A percentile compares a stretch with the other conserved stretches of the same genome.
Conservation (phyloP, 2,888 invertebrate genomes). For the Ectemnius lituratus region DNA sequence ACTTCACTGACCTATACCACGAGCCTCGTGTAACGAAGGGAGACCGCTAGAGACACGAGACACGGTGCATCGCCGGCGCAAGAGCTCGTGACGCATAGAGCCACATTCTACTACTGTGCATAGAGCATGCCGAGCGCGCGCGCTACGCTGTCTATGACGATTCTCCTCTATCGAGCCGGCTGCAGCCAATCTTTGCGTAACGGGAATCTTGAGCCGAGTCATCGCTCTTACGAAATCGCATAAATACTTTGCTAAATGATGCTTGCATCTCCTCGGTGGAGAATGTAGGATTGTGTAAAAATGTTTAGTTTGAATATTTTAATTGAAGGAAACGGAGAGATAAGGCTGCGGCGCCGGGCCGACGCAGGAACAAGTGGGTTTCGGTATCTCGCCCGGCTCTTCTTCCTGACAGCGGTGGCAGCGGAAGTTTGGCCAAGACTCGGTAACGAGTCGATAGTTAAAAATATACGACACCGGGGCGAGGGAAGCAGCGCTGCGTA, state of each 20-base stretch:
- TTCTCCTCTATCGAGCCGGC: slow-evolving; percentile 30
- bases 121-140: slow-evolving; percentile 3
- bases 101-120: slow-evolving; percentile 13
- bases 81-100: slow-evolving; percentile 49
- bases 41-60: slow-evolving; percentile 58
- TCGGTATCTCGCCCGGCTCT: slow-evolving; percentile 20
- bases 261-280: neutral
- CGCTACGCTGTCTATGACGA: slow-evolving; percentile 27
- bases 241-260: neutral
- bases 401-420: slow-evolving; percentile 60
- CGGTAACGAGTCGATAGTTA: slow-evolving; percentile 65
- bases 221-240: slow-evolving; percentile 25
- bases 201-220: neutral
- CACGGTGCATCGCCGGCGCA: slow-evolving; percentile 48
- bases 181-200: slow-evolving; percentile 26
- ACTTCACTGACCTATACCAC: slow-evolving; percentile 77
- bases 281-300: too few relatives aligned
- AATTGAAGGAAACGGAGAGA: slow-evolving; percentile 16
- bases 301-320: neutral
- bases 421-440: slow-evolving; percentile 65
- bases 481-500: neutral
- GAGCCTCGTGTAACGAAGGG: slow-evolving; percentile 59
- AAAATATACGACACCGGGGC: slow-evolving; percentile 53
- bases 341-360: neutral
- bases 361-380: slow-evolving; percentile 44